A percentile compares a stretch with the other conserved stretches of the same genome.
Evolutionary conservation across 2,113 vertebrate species (phyloP).

Genomic region (Silurus glanis): DNA sequence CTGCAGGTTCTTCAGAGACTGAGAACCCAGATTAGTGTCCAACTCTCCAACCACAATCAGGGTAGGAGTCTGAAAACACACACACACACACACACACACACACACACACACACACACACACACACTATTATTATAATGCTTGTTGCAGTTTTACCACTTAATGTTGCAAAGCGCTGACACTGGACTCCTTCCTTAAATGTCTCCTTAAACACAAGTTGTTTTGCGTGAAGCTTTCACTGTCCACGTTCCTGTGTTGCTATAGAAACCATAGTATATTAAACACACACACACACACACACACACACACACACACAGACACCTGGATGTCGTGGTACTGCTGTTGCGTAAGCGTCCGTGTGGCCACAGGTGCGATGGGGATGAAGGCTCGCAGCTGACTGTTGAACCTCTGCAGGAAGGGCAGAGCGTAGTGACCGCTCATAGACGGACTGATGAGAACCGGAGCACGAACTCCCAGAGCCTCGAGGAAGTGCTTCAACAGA

Average conservation of each 20-base stretch:
- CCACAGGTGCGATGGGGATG: conserved; percentile 84
- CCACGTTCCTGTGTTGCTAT: neutral
- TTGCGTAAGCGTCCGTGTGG: conserved; percentile 79
- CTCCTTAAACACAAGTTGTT: neutral
- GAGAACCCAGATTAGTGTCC: conserved; percentile 80
- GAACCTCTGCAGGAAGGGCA: conserved; percentile 85
- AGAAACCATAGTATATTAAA: neutral
- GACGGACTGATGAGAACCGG: conserved; percentile 89
- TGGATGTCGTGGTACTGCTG: conserved; percentile 83
- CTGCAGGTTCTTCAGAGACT: conserved; percentile 85
- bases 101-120: neutral
- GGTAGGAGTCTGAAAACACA: conserved; percentile 80
- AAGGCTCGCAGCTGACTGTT: conserved; percentile 79
- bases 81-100: neutral
- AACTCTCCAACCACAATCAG: conserved; percentile 86
- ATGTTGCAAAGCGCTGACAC: neutral
- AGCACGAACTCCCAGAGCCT: conserved; percentile 73
- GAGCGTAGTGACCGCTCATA: conserved; percentile 88
- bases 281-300: neutral
- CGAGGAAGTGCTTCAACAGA: conserved; percentile 79
- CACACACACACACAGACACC: conserved; percentile 68
- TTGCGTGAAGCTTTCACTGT: neutral
- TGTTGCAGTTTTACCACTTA: neutral
- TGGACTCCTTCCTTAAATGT: neutral
- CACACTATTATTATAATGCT: neutral